Percentiles rank a stretch among this genome's conserved stretches.
Conservation (phyloP, 92 coral and sea anemone species). For the Zoanthus gigantus region DNA sequence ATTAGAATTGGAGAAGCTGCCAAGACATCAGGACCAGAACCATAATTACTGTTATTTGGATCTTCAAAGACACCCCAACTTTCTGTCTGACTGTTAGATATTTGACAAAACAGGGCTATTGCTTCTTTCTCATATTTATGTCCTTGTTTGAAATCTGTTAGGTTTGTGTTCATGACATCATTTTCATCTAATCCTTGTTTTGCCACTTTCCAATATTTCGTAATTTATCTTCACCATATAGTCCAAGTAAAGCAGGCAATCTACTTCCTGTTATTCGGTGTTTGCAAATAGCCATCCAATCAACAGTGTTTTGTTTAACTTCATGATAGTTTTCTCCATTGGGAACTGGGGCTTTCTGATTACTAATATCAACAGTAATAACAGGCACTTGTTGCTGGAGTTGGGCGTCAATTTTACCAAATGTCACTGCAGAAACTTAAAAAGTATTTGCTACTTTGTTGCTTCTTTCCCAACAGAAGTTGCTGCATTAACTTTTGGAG, state of each 20-base stretch:
- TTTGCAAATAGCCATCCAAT: conserved; percentile 49
- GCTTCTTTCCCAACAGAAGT: conserved; percentile 18
- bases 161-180: conserved; percentile 55
- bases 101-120: conserved; percentile 29
- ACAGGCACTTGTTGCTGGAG: conserved; percentile 46
- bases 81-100: conserved; percentile 53
- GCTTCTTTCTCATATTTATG: conserved; percentile 55
- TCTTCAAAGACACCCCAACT: conserved; percentile 55
- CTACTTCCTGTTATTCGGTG: conserved; percentile 49
- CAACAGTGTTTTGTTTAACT: conserved; percentile 47
- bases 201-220: conserved; percentile 46
- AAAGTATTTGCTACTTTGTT: conserved; percentile 33
- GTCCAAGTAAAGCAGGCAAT: conserved; percentile 53
- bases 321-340: conserved; percentile 49
- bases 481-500: conserved; percentile 19
- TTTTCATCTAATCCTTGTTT: conserved; percentile 46
- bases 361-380: conserved; percentile 45
- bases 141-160: conserved; percentile 35
- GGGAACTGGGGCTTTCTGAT: conserved; percentile 46
- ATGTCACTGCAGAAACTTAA: conserved; percentile 15
- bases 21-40: conserved; percentile 63
- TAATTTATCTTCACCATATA: conserved; percentile 43
- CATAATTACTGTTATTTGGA: conserved; percentile 47
- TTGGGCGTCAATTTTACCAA: conserved; percentile 53
- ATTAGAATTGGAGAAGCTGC: conserved; percentile 48